phyloP scores from a whole-genome alignment of 2,113 vertebrate genomes.

The Gymnogyps californianus region DNA sequence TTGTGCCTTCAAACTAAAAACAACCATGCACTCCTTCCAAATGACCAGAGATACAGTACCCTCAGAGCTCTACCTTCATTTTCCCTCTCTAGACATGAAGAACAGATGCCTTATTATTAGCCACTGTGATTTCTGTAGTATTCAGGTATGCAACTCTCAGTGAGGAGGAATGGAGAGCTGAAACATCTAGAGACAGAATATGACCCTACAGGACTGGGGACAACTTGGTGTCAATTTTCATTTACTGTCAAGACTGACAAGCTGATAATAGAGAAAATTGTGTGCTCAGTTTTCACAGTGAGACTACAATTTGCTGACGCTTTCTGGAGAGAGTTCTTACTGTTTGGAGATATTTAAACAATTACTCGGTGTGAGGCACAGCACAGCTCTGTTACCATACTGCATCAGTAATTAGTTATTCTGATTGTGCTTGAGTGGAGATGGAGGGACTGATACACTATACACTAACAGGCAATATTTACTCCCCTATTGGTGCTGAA shows the following conservation, averaged over 20 bases:
- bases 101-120: neutral
- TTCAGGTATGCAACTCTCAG: neutral
- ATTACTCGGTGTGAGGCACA: neutral
- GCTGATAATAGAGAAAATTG: neutral
- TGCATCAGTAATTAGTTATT: constrained; percentile 3
- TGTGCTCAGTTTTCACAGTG: neutral
- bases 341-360: constrained; percentile 36
- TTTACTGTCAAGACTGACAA: neutral
- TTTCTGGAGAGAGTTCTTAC: neutral
- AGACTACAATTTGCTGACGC: neutral
- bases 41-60: neutral
- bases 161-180: neutral
- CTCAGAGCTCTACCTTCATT: neutral
- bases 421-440: neutral
- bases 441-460: neutral
- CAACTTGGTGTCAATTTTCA: neutral
- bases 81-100: neutral
- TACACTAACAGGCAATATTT: neutral
- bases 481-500: neutral
- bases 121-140: neutral
- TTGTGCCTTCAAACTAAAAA: neutral
- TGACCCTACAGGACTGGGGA: neutral
- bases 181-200: neutral
- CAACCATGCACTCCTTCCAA: neutral
- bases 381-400: neutral